Evolutionary conservation across 2,113 vertebrate species (phyloP), one percentile per base, ranked within the genome.

Genomic region (Tachycineta bicolor): DNA sequence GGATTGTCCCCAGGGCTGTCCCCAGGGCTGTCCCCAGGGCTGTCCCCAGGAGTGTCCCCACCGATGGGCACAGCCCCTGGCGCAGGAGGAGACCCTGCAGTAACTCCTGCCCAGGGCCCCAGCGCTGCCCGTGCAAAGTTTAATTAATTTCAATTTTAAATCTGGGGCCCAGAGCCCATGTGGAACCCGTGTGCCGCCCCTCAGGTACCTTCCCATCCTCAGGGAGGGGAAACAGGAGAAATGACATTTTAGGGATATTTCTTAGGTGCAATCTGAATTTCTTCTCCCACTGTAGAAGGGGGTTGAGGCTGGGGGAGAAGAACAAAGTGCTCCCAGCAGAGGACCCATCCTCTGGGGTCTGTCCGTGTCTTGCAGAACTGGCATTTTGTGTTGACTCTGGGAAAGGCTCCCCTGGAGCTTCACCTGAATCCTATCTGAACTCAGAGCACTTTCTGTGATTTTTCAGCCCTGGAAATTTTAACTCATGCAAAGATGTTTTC

Each of bases 261-360:
- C 37, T 33, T 1, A 23, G 50, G 26, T 16, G 37, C 29, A 22
- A 22, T 31, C 10, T 34, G 25, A 33, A 17, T 70, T 82, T 60
- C 55, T 71, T 44, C 52, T 52, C 37, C 23, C 4, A 1, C 15
- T 2, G 6, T 59, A 22, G 4, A 22, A 37, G 24, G 12, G 12
- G 10, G 0, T 6, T 24, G 3, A 12, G 58, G 41, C 6, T 0
- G 15, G n/a, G 37, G 46, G 37, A 33, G 19, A 44, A 0, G 1
- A 59, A 5, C 24, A n/a, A 75, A 17, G 37, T 23, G 75, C 8
- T 53, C 76, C 70, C 41, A 59, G 74, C 16, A 0, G 12, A 68
- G 43, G 44, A 43, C 25, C 1, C 0, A 0, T 55, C 50, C 67
- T 12, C 29, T 5, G 37, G 76, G 80, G 15, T 83, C 77, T 90